Conservation (phyloP, 2,888 invertebrate species). For the Bellardia pandia region DNA sequence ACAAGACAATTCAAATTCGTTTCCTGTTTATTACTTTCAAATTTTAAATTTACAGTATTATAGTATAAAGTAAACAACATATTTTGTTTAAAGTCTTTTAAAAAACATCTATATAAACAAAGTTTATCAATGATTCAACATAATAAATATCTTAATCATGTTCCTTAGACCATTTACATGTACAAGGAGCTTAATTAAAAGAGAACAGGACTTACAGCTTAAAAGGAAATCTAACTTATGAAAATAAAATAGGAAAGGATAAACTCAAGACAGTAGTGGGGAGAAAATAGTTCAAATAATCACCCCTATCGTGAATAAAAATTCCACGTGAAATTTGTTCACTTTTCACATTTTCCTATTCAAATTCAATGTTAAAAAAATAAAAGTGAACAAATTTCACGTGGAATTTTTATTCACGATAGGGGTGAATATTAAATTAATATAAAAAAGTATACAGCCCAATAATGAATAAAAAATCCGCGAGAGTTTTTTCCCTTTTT, state of each 20-base stretch:
- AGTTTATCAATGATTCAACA: slow-evolving; percentile 36
- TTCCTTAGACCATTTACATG: slow-evolving; percentile 38
- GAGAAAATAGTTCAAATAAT: slow-evolving; percentile 13
- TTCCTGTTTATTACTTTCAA: too few relatives aligned
- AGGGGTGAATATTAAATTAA: not conserved
- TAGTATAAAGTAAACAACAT: not conserved
- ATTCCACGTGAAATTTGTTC: too few relatives aligned
- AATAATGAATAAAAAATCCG: too few relatives aligned
- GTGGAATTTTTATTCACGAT: too few relatives aligned
- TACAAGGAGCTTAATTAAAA: slow-evolving; percentile 51
- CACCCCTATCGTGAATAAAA: too few relatives aligned
- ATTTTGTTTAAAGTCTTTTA: slow-evolving; percentile 35
- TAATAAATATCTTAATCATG: slow-evolving; percentile 1
- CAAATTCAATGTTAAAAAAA: too few relatives aligned
- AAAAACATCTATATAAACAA: slow-evolving; percentile 41
- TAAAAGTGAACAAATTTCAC: too few relatives aligned
- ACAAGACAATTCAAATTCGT: too few relatives aligned
- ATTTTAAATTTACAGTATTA: too few relatives aligned
- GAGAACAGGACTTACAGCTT: slow-evolving; percentile 50
- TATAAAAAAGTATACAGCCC: slow-evolving; percentile 20
- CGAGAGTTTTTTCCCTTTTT: too few relatives aligned
- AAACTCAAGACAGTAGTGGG: slow-evolving; percentile 18
- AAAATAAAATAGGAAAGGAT: slow-evolving; percentile 38
- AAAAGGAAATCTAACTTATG: slow-evolving; percentile 33
- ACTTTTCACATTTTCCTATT: too few relatives aligned